Evolutionary conservation across 2,797 vertebrate species (phyloP), one percentile per base, ranked within the genome.

Genomic region (Lateolabrax maculatus): DNA sequence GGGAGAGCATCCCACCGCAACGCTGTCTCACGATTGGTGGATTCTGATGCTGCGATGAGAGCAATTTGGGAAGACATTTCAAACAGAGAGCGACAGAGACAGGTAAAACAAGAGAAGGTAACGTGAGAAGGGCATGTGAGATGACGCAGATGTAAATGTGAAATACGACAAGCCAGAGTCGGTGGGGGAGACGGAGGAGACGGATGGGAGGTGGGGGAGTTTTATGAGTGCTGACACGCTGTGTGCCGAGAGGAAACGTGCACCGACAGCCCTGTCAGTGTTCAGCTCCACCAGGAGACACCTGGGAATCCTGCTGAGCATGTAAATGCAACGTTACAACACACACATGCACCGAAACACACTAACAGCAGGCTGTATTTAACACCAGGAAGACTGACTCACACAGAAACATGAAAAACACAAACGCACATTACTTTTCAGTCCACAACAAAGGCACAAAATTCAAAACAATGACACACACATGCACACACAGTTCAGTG

Each of bases 231-330:
- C 70, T 56, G 79, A 90, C 81, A 63, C 56, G 84, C 71, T 75
- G 79, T n/a, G 57, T 62, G 77, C 53, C 51, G 55, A 80, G 66
- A 79, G 83, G 80, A 85, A 75, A 79, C 61, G 12, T 81, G 70
- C 68, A 67, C 65, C 81, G 72, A 75, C 84, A 61, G 52, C 74
- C 43, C 75, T 67, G 80, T 74, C 65, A 46, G 77, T 27, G 71
- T 49, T 84, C 72, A 25, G 63, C 48, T 81, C 44, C 80, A 46
- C 51, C 18, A 12, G 51, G 19, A 76, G 23, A 23, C 80, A 85
- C 87, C 89, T 82, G 86, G 75, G 68, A 87, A 19, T 58, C 77
- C 75, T 65, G 63, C 79, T 69, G 81, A 75, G 82, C 56, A 31
- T 34, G 41, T 71, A 16, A 81, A 83, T 25, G 55, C 71, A n/a